Evolutionary conservation across 2,797 vertebrate genomes (phyloP).

Genomic region (Tarsius wallacei): DNA sequence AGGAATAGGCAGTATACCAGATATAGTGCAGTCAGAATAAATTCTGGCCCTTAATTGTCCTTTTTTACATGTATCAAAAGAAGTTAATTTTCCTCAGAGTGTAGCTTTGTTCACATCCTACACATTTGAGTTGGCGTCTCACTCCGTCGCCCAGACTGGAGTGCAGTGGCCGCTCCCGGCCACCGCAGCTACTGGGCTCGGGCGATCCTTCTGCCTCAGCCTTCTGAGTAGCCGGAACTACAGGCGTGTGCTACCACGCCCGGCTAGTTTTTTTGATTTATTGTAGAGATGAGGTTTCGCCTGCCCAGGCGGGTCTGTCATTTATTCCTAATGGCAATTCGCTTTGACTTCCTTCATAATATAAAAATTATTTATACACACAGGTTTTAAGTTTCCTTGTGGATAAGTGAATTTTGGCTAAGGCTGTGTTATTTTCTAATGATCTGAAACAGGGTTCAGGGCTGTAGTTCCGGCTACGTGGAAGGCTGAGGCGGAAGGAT

Average conservation of each 20-base stretch:
- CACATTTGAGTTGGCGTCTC: too few species aligned
- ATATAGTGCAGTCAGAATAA: neutral
- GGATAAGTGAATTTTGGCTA: neutral
- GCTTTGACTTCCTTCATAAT: constrained; percentile 3
- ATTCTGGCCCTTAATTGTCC: neutral
- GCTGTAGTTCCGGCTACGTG: too few species aligned
- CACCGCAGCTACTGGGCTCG: too few species aligned
- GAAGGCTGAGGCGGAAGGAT: too few species aligned
- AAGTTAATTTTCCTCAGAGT: neutral
- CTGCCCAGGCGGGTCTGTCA: too few species aligned
- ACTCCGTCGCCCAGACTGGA: too few species aligned
- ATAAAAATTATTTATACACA: neutral
- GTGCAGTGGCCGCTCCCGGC: too few species aligned
- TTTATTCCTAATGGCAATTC: constrained; percentile 1
- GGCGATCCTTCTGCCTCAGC: too few species aligned
- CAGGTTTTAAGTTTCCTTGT: neutral
- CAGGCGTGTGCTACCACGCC: too few species aligned
- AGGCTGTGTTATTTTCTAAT: constrained; percentile 1
- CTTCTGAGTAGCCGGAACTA: too few species aligned
- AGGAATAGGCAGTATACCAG: neutral
- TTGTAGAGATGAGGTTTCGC: too few species aligned
- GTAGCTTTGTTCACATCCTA: neutral
- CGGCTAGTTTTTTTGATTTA: too few species aligned
- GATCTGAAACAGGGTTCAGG: neutral
- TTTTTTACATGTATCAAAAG: neutral